Conservation (phyloP, 1,140 invertebrate genomes). For the Monochamus saltuarius region DNA sequence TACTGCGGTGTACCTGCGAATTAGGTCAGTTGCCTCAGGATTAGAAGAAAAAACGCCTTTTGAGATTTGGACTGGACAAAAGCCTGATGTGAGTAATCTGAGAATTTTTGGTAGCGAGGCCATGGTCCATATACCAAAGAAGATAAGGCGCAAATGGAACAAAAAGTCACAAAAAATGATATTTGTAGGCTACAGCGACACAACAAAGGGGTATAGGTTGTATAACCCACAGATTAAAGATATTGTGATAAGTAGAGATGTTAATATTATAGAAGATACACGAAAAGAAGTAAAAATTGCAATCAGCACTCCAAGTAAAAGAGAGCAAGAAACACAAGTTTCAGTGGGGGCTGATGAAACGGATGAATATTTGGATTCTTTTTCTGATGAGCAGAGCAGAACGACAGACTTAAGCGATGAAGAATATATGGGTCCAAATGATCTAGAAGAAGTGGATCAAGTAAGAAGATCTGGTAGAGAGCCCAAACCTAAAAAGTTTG, state of each 20-base stretch:
- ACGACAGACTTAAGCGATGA: too few species aligned
- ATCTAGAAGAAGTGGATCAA: background rate
- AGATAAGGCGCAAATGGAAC: constrained; percentile 39
- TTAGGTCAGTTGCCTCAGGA: background rate
- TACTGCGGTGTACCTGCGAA: constrained; percentile 37
- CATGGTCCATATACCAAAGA: constrained; percentile 31
- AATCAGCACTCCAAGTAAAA: background rate
- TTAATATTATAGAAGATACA: constrained; percentile 7
- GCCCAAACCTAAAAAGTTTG: constrained; percentile 25
- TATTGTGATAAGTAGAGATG: constrained; percentile 20
- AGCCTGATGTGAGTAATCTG: constrained; percentile 35
- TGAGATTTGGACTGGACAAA: constrained; percentile 17
- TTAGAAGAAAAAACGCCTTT: constrained; percentile 12
- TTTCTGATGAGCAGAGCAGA: too few species aligned
- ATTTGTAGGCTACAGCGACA: constrained; percentile 41
- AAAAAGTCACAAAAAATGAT: constrained; percentile 40
- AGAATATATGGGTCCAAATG: too few species aligned
- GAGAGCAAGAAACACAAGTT: background rate
- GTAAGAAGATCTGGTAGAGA: constrained; percentile 22
- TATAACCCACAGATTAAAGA: constrained; percentile 7
- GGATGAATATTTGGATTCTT: too few species aligned
- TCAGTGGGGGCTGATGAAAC: background rate
- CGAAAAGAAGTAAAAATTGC: background rate
- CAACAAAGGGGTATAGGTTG: constrained; percentile 36
- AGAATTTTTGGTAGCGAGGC: constrained; percentile 42